These are phyloP conservation scores for Apis laboriosa DNA, from an alignment of 1,140 invertebrate species.

Conservation along the genomic window DNA sequence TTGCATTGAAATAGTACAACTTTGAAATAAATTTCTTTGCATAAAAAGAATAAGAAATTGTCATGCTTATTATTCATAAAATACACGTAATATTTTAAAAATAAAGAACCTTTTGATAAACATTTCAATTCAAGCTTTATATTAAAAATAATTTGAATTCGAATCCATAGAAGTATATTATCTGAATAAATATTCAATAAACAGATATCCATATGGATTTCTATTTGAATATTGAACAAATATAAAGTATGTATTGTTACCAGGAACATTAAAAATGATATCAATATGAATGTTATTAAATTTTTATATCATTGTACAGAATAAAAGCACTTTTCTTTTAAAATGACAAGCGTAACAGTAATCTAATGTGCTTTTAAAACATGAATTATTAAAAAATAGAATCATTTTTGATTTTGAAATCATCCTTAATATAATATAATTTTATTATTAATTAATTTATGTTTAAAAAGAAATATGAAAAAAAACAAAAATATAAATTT, in stretches of 20 bases:
- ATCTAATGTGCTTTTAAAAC: background rate
- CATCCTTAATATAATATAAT: no score
- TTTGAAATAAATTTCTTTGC: background rate
- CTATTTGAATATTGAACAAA: background rate
- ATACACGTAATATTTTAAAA: no score
- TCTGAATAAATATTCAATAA: slow-evolving; percentile 25
- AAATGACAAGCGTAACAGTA: background rate
- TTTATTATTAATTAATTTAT: no score
- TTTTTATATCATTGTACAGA: background rate
- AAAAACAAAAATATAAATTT: background rate
- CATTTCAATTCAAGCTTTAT: background rate
- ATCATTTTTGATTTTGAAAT: no score
- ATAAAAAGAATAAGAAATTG: background rate
- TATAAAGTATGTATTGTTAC: slow-evolving; percentile 3
- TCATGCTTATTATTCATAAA: no score
- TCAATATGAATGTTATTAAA: background rate
- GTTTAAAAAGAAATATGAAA: no score
- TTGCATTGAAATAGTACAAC: background rate
- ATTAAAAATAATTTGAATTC: background rate
- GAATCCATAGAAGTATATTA: slow-evolving; percentile 28
- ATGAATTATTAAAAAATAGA: background rate
- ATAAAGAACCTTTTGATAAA: no score
- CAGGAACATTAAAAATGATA: slow-evolving; percentile 27
- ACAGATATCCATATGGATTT: slow-evolving; percentile 4
- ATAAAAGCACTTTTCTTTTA: background rate